Base-by-base conservation (phyloP, 1,140 invertebrate genomes). In the Neodiprion pinetum region DNA sequence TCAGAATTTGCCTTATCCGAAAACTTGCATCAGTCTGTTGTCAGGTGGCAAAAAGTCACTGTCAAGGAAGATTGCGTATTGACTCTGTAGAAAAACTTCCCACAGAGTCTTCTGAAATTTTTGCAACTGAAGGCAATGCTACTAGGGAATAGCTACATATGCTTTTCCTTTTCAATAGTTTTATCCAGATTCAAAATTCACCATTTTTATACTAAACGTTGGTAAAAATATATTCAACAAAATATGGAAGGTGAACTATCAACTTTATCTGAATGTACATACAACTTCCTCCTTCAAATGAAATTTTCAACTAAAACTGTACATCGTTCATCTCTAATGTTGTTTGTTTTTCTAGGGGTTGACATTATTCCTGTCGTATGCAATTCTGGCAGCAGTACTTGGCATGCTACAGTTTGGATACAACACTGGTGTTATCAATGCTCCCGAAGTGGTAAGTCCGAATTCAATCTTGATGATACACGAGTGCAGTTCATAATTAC, bases 371-470 rank as follows among this genome's bases (percentile, higher is more conserved):
- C 92, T 99, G 82, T 93, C 95, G 78, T 97, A 97, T 88, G 94
- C 97, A 78, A 98, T 98, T 87, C 93, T 96, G 82, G 93, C 97
- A 73, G 96, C 97, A 72, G 97, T 98, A 77, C 92, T 99, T 79
- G 96, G 98, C 21, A 99, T 99, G 95, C 92, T 99, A 81, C 98
- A 99, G 89, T 99, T 99, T 89, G 98, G 98, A 78, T 99, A 98
- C 91, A 99, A 99, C 88, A 99, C 97, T 10, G 98, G 98, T 78
- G 98, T 99, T 74, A 98, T 99, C 85, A 99, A 99, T 90, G 95
- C 97, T 74, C 98, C 98, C 65, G 94, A 97, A 90, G 90, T 90
- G 84, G 94, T 95, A 91, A 84, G 85, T 85, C 70, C 47, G 9
- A n/a, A n/a, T 72, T 53, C n/a, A 48, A 47, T 48, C 3, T 48